phyloP scores from a whole-genome alignment of 2,888 invertebrate species.

The Adineta ricciae region DNA sequence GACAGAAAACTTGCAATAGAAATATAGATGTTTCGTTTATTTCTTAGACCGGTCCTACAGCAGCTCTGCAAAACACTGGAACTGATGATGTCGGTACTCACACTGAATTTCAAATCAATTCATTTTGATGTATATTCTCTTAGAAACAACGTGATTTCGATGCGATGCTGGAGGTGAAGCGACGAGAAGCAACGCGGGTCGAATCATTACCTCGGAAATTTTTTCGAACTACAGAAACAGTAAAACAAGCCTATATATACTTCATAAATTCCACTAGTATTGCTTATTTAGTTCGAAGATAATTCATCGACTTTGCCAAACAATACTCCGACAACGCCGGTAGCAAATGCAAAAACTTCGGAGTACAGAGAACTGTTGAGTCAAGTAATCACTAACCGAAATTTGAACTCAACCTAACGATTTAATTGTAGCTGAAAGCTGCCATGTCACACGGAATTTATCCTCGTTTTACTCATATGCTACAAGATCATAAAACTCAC shows the following conservation, averaged over 20 bases:
- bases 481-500: conserved; percentile 2
- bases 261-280: neutral
- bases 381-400: neutral
- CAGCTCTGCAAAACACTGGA: neutral
- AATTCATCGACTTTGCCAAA: neutral
- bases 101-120: neutral
- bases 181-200: neutral
- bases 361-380: neutral
- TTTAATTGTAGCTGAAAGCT: neutral
- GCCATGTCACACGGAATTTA: neutral
- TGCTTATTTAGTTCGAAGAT: neutral
- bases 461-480: neutral
- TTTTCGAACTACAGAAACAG: neutral
- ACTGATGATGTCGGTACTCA: neutral
- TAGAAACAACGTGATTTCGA: conserved; percentile 7
- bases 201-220: neutral
- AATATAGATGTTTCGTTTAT: no score
- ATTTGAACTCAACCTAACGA: neutral
- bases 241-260: neutral
- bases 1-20: no score
- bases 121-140: neutral
- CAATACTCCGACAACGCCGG: neutral
- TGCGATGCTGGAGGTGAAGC: neutral
- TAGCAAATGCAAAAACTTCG: neutral
- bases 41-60: neutral